Percentiles rank a stretch among this genome's conserved stretches.
phyloP scores from a whole-genome alignment of 2,888 invertebrate species.

The Horisme vitalbata region DNA sequence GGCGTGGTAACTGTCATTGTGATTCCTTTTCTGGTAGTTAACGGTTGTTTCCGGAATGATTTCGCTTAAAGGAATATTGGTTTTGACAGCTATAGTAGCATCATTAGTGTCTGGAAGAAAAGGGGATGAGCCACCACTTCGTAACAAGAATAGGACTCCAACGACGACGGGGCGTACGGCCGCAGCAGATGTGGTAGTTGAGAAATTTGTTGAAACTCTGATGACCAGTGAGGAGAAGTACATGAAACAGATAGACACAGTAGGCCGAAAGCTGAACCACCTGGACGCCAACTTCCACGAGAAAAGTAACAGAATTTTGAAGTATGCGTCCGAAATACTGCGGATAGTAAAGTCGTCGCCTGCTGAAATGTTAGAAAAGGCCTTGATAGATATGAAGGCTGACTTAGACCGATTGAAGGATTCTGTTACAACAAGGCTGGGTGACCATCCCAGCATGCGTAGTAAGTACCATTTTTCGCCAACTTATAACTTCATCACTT shows the following conservation, averaged over 20 bases:
- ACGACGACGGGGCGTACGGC: constrained; percentile 37
- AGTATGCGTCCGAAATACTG: constrained; percentile 60
- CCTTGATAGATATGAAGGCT: constrained; percentile 43
- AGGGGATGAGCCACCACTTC: background rate
- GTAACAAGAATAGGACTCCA: constrained; percentile 7
- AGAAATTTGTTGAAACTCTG: constrained; percentile 67
- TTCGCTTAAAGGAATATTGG: constrained; percentile 28
- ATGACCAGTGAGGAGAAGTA: constrained; percentile 66
- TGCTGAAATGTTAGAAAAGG: constrained; percentile 40
- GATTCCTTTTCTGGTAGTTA: constrained; percentile 20
- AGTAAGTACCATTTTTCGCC: constrained; percentile 39
- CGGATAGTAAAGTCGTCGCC: constrained; percentile 45
- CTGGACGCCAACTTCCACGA: constrained; percentile 61
- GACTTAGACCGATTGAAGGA: constrained; percentile 53
- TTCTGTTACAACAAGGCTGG: constrained; percentile 36
- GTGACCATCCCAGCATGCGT: constrained; percentile 42
- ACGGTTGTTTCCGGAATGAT: constrained; percentile 34
- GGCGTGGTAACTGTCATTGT: constrained; percentile 28
- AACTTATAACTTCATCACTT: too few relatives aligned
- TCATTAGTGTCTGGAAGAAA: constrained; percentile 26
- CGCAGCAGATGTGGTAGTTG: constrained; percentile 54
- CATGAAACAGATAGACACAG: constrained; percentile 60
- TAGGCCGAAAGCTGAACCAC: constrained; percentile 59
- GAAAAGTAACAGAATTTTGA: constrained; percentile 55
- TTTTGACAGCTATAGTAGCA: constrained; percentile 16